A percentile compares a stretch with the other conserved stretches of the same genome.
Conservation (phyloP, 2,797 vertebrate genomes). For the Oreonectes daqikongensis region DNA sequence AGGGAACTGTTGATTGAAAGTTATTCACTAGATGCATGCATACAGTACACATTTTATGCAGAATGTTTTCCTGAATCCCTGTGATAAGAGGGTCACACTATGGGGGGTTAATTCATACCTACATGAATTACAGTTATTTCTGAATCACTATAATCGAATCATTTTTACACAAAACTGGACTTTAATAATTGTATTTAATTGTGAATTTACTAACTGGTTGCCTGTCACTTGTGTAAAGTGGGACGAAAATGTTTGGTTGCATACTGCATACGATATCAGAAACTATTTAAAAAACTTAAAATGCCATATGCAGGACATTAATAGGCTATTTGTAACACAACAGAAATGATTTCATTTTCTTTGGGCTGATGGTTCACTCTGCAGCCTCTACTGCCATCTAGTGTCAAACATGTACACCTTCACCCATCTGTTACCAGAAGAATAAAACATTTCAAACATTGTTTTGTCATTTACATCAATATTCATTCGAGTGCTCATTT, state of each 20-base stretch:
- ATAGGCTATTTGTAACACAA: not conserved
- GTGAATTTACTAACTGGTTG: not conserved
- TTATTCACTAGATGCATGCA: not conserved
- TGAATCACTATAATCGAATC: not conserved
- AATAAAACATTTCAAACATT: not conserved
- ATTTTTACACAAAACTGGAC: not conserved
- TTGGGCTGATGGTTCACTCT: not conserved
- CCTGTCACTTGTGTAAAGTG: not conserved
- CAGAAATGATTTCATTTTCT: not conserved
- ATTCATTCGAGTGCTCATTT: not conserved
- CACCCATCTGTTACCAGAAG: not conserved
- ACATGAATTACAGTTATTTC: not conserved
- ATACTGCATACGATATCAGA: not conserved
- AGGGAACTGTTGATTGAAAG: not conserved
- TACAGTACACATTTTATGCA: too few species aligned
- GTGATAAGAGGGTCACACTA: not conserved
- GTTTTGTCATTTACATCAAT: not conserved
- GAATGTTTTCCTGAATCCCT: not conserved
- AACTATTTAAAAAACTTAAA: not conserved
- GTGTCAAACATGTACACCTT: not conserved
- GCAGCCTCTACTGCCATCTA: conserved; percentile 30
- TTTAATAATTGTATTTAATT: not conserved
- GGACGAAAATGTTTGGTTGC: too few species aligned
- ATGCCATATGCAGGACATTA: not conserved
- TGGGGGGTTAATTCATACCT: too few species aligned